Conservation (phyloP, 2,888 invertebrate genomes). For the Malthinus flaveolus region DNA sequence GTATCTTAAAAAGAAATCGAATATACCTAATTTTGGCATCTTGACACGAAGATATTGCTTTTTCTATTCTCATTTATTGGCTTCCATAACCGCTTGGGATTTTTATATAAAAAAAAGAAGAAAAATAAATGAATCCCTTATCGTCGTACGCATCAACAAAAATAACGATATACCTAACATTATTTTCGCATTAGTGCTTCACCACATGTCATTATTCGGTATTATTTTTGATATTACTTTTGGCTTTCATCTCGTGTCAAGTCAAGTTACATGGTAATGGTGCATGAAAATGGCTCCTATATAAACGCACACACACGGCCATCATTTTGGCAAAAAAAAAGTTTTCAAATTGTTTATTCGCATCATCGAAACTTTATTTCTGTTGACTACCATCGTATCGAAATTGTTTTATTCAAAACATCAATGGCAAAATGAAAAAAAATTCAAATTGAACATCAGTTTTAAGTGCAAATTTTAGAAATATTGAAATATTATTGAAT, state of each 20-base stretch:
- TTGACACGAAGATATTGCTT: slow-evolving; percentile 23
- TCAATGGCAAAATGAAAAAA: too few species aligned
- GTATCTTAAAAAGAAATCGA: slow-evolving; percentile 12
- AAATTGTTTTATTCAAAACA: too few species aligned
- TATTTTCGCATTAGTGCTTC: slow-evolving; percentile 36
- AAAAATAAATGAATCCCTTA: slow-evolving; percentile 28
- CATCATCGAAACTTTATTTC: slow-evolving; percentile 12
- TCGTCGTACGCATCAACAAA: slow-evolving; percentile 23
- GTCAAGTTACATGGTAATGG: slow-evolving; percentile 15
- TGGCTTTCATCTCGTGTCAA: slow-evolving; percentile 18
- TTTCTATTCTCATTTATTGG: slow-evolving; percentile 28
- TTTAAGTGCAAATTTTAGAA: too few species aligned
- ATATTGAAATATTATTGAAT: too few species aligned
- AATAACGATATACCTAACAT: slow-evolving; percentile 31
- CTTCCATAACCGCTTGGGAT: slow-evolving; percentile 24
- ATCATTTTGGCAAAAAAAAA: not conserved
- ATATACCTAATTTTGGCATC: slow-evolving; percentile 16
- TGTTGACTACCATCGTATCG: not conserved
- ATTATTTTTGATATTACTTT: slow-evolving; percentile 27
- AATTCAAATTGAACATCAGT: too few species aligned
- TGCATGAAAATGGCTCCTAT: slow-evolving; percentile 17
- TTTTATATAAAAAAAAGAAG: slow-evolving; percentile 21
- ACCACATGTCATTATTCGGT: slow-evolving; percentile 27
- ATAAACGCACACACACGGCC: not conserved
- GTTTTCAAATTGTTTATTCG: slow-evolving; percentile 19